phyloP scores from a whole-genome alignment of 1,140 invertebrate species.

The Lepidostoma basale region DNA sequence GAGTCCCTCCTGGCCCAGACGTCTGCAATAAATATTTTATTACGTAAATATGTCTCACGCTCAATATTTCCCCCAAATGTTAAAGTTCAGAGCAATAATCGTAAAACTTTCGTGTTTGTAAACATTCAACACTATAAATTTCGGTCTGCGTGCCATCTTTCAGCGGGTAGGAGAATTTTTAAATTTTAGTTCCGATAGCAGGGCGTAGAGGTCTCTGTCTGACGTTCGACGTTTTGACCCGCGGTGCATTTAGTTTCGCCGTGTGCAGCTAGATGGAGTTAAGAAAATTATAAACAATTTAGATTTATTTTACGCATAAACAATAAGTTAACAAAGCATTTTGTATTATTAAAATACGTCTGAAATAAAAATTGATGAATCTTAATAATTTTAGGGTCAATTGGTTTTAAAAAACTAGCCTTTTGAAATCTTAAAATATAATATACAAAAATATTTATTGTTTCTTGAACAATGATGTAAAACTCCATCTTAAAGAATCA shows the following conservation, averaged over 20 bases:
- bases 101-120: conserved; percentile 30
- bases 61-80: not conserved
- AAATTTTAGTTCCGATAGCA: conserved; percentile 41
- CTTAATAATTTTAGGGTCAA: too few species aligned
- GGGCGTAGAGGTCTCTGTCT: conserved; percentile 41
- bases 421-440: too few species aligned
- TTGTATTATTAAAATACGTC: too few species aligned
- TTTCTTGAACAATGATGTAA: too few species aligned
- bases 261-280: conserved; percentile 36
- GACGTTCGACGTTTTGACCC: conserved; percentile 34
- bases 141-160: conserved; percentile 42
- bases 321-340: too few species aligned
- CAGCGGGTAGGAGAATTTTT: conserved; percentile 39
- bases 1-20: too few species aligned
- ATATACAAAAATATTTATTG: too few species aligned
- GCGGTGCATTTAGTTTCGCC: conserved; percentile 38
- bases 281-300: not conserved
- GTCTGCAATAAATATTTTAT: not conserved
- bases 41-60: conserved; percentile 1
- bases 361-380: too few species aligned
- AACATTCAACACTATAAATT: conserved; percentile 39
- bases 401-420: too few species aligned
- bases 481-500: too few species aligned
- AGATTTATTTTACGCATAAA: not conserved
- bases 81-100: conserved; percentile 23